These are phyloP conservation scores for Tragelaphus scriptus DNA, from an alignment of 2,113 vertebrate genomes.

Conservation along the genomic window DNA sequence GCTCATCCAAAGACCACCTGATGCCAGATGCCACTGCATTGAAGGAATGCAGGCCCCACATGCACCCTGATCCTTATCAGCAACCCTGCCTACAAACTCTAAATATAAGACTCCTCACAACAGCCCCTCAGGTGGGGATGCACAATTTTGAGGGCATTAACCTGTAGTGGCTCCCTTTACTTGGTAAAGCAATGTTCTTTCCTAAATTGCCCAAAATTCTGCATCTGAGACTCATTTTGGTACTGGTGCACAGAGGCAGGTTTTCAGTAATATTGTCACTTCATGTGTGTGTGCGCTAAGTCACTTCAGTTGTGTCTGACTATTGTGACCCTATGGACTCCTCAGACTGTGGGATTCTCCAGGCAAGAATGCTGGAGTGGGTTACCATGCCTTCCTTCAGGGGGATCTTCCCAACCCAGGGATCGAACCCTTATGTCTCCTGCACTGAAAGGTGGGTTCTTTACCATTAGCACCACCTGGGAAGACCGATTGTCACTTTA, in stretches of 20 bases:
- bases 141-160: not conserved
- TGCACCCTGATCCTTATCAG: not conserved
- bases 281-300: not conserved
- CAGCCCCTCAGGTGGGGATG: not conserved
- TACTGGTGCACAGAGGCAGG: not conserved
- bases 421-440: not conserved
- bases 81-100: not conserved
- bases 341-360: not conserved
- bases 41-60: not conserved
- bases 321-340: not conserved
- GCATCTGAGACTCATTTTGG: not conserved
- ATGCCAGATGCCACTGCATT: not conserved
- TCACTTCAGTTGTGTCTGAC: not conserved
- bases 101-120: not conserved
- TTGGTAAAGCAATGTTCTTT: not conserved
- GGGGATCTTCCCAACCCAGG: not conserved
- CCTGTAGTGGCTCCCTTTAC: not conserved
- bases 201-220: not conserved
- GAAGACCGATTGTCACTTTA: not conserved
- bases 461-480: not conserved
- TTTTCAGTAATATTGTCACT: not conserved
- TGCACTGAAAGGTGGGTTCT: not conserved
- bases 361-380: not conserved
- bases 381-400: not conserved
- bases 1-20: not conserved